Evolutionary conservation across 2,888 invertebrate species (phyloP).

Genomic region (Linhomoeus sp.): DNA sequence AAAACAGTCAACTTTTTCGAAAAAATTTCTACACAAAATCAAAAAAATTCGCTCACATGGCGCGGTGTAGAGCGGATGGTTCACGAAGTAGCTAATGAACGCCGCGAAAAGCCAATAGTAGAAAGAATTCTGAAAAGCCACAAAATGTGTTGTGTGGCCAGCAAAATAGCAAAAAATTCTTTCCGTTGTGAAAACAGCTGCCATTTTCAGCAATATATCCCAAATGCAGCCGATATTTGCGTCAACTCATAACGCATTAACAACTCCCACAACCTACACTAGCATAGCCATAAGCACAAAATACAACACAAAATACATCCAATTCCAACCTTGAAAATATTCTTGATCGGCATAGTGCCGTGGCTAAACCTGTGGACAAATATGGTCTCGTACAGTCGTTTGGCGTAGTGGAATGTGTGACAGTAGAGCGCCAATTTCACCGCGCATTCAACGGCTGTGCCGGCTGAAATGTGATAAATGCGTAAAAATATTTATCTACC

Average conservation of each 20-base stretch:
- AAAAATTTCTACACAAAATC: background rate
- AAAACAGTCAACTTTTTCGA: background rate
- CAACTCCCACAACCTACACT: too few species aligned
- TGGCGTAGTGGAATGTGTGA: constrained; percentile 75
- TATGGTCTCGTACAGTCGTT: constrained; percentile 75
- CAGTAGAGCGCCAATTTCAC: constrained; percentile 53
- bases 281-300: too few species aligned
- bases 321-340: constrained; percentile 52
- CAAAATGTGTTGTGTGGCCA: too few species aligned
- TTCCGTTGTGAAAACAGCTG: too few species aligned
- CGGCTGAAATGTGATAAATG: background rate
- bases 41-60: constrained; percentile 37
- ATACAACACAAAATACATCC: background rate
- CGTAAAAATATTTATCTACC: background rate
- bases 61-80: constrained; percentile 79
- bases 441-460: constrained; percentile 33
- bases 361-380: constrained; percentile 96
- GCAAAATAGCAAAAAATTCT: too few species aligned
- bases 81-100: constrained; percentile 84
- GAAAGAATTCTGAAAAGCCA: constrained; percentile 59
- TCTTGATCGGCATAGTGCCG: constrained; percentile 83
- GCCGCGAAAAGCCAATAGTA: constrained; percentile 96
- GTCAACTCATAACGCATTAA: too few species aligned
- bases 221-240: too few species aligned
- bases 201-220: background rate